Base-by-base conservation (phyloP, 2,113 vertebrate species). In the Indicator maculatus region DNA sequence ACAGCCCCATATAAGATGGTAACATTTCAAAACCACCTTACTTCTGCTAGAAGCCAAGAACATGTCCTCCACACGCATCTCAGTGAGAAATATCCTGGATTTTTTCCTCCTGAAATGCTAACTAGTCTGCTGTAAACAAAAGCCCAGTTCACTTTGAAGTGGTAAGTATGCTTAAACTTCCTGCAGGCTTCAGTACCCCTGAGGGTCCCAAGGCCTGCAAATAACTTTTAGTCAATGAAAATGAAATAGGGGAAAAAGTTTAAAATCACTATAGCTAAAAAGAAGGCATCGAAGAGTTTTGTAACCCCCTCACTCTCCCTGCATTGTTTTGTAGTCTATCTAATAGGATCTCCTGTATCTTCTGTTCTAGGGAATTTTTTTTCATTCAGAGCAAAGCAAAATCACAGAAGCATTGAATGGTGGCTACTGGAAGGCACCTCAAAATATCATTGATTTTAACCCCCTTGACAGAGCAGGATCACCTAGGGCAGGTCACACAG, bases 141-240 rank as follows among this genome's bases (percentile, higher is more conserved):
- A 94, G 47, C 47, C 53, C 61, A 69, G 47, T 9, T 91, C 79
- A 91, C 89, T 94, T 86, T 93, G 91, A 97, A 95, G 93, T 91
- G 53, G 65, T 93, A 94, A 93, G 76, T 72, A 83, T 52, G 53
- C 89, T 90, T 86, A 86, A 91, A 91, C 78, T 88, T 91, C 70
- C 90, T 90, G n/a, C 76, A 90, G 83, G 91, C 44, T 81, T 90
- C 73, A 50, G 73, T 69, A 86, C 21, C 73, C 53, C 73, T 88
- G 76, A 84, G 88, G 71, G 83, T 88, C 44, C n/a, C 33, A 88
- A 81, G 65, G 44, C 36, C 73, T 95, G 75, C 69, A 88, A 71
- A 93, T 83, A 83, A 88, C 86, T 94, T 95, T 90, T 94, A 93
- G 75, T 95, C 53, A 88, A 88, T 95, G 90, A 60, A 94, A 91